Evolutionary conservation across 92 coral and sea anemone genomes (phyloP).

Genomic region (Galaxea fascicularis): DNA sequence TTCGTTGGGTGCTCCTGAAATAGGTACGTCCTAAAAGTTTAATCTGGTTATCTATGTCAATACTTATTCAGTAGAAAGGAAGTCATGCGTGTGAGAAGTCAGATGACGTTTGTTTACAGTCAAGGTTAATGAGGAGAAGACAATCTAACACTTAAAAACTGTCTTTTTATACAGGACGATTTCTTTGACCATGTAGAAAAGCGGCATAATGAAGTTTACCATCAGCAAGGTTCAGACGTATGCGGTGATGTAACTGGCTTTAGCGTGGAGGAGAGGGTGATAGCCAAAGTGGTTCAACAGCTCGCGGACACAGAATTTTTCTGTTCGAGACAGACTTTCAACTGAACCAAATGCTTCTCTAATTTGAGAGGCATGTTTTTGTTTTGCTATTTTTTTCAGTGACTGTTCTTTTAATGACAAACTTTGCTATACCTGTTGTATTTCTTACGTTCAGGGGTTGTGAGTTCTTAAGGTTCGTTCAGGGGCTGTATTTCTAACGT

Average conservation of each 20-base stretch:
- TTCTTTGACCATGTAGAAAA: conserved; percentile 23
- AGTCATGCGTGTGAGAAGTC: too few relatives aligned
- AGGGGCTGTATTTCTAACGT: too few relatives aligned
- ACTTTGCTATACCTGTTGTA: too few relatives aligned
- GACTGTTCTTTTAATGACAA: too few relatives aligned
- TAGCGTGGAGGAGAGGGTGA: background rate
- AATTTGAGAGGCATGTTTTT: background rate
- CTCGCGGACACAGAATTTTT: conserved; percentile 14
- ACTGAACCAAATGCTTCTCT: background rate
- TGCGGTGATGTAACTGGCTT: background rate
- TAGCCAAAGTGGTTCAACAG: conserved; percentile 17
- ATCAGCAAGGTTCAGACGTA: conserved; percentile 11
- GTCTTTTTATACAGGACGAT: conserved; percentile 1
- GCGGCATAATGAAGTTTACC: background rate
- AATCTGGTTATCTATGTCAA: too few relatives aligned
- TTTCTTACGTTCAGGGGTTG: too few relatives aligned
- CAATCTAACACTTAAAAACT: background rate
- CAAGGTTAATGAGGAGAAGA: background rate
- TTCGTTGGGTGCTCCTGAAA: too few relatives aligned
- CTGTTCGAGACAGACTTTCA: background rate
- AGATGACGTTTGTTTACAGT: too few relatives aligned
- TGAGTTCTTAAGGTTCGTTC: too few relatives aligned
- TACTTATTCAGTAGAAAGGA: too few relatives aligned
- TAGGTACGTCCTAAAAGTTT: too few relatives aligned
- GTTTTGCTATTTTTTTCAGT: too few relatives aligned